Base-by-base conservation (phyloP, 2,113 vertebrate species). In the Sardina pilchardus region DNA sequence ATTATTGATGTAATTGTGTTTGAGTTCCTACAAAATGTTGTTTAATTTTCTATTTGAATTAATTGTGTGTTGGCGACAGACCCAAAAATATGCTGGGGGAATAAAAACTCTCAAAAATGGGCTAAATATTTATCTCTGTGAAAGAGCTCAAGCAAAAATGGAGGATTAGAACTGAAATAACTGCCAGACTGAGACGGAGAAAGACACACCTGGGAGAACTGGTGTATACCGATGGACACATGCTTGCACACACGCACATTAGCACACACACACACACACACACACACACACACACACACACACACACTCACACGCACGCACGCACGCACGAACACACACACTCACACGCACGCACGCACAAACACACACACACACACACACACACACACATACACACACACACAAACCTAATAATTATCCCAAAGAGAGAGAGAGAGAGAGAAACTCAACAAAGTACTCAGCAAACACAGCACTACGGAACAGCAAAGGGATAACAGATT, bases 21-120 rank as follows among this genome's bases (percentile, higher is more conserved):
- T 88, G 19, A 86, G 78, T 67, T 81, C 5, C 84, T 12, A 19
- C 82, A 44, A 85, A 67, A 86, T 48, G 39, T 63, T 67, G 45
- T 82, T 86, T 85, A 53, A 86, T 89, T 85, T 81, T 63, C 3
- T 56, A 59, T 63, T 84, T 50, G 43, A 84, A n/a, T n/a, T 19
- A 86, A 84, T 82, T 45, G 82, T 14, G 45, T 43, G 26, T 50
- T 43, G 56, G 56, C 21, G 8, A 26, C 71, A 16, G 30, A 39
- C 16, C 26, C 71, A 78, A 36, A 36, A 81, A 45, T 78, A 1
- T 34, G 45, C 44, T 34, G 81, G 56, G 45, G 44, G 82, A 89
- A 84, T 63, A n/a, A 86, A 82, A 63, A 44, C 71, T 59, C 10
- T 59, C 71, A 26, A 53, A 75, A 36, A 81, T 16, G 0, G 30